Percentiles rank a stretch among this genome's conserved stretches.
phyloP scores from a whole-genome alignment of 2,113 vertebrate species.

The Pelusios castaneus region DNA sequence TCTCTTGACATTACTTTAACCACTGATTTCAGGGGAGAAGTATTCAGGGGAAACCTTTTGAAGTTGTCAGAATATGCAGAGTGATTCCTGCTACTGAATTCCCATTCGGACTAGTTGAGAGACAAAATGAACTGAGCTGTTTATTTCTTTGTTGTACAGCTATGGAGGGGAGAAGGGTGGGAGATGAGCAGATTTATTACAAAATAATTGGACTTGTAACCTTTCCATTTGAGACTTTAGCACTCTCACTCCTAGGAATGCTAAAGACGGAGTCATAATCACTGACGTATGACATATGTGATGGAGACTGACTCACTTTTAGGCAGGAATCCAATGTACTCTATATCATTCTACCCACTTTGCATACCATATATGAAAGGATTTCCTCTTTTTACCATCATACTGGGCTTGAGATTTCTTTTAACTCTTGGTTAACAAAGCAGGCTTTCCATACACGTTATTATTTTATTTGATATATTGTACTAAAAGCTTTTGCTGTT shows the following conservation, averaged over 20 bases:
- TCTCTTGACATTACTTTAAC: neutral
- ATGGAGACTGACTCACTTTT: neutral
- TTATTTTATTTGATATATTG: neutral
- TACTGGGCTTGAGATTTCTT: neutral
- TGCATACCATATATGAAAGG: neutral
- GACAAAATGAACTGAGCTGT: neutral
- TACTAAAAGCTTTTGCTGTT: neutral
- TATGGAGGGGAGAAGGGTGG: neutral
- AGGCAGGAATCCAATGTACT: neutral
- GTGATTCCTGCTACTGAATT: accelerated
- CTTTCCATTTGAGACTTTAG: neutral
- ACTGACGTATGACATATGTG: neutral
- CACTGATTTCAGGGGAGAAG: neutral
- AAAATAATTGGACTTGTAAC: neutral
- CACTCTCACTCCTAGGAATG: neutral
- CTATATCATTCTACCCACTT: neutral
- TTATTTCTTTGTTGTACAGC: neutral
- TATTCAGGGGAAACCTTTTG: neutral
- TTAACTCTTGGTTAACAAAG: neutral
- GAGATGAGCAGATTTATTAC: neutral
- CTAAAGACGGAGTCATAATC: neutral
- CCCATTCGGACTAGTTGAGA: neutral
- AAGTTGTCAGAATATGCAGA: neutral
- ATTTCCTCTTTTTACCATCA: neutral
- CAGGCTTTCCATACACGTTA: neutral